Evolutionary conservation across 1,140 invertebrate genomes (phyloP).

Genomic region (Philaenus spumarius): DNA sequence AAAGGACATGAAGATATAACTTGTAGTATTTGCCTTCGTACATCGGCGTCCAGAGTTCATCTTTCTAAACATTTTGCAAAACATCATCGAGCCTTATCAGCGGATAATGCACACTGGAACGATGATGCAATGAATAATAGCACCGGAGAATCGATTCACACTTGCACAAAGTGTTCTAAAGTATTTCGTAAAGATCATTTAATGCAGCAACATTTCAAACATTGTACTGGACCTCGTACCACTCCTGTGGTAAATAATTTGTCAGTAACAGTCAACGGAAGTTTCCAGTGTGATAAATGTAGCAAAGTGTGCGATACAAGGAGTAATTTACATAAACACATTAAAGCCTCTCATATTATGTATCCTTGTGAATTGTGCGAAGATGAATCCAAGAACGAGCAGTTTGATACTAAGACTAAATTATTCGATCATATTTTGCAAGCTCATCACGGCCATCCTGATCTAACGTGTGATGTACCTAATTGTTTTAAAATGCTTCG

Average conservation of each 20-base stretch:
- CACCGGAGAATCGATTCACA: constrained; percentile 16
- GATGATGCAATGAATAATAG: constrained; percentile 7
- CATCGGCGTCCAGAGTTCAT: constrained; percentile 51
- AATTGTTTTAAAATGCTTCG: constrained; percentile 50
- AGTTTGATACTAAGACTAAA: constrained; percentile 45
- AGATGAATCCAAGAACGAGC: constrained; percentile 35
- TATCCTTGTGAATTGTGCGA: constrained; percentile 42
- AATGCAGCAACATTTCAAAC: constrained; percentile 32
- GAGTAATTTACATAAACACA: constrained; percentile 30
- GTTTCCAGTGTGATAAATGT: constrained; percentile 30
- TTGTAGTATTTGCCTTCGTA: constrained; percentile 51
- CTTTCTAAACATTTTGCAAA: constrained; percentile 51
- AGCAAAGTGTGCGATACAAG: constrained; percentile 28
- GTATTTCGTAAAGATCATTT: constrained; percentile 31
- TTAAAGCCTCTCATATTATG: constrained; percentile 28
- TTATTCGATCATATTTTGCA: constrained; percentile 53
- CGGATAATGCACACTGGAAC: background rate
- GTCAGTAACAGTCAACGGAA: constrained; percentile 20
- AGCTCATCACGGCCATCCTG: constrained; percentile 47
- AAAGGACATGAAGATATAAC: constrained; percentile 53
- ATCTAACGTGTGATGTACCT: constrained; percentile 42
- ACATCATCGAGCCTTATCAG: constrained; percentile 41
- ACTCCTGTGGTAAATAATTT: background rate
- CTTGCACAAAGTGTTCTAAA: constrained; percentile 31
- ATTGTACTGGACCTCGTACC: constrained; percentile 29